Percentiles rank a stretch among this genome's conserved stretches.
Evolutionary conservation across 2,113 vertebrate species (phyloP).

Genomic region (Psilopsiagon aurifrons): DNA sequence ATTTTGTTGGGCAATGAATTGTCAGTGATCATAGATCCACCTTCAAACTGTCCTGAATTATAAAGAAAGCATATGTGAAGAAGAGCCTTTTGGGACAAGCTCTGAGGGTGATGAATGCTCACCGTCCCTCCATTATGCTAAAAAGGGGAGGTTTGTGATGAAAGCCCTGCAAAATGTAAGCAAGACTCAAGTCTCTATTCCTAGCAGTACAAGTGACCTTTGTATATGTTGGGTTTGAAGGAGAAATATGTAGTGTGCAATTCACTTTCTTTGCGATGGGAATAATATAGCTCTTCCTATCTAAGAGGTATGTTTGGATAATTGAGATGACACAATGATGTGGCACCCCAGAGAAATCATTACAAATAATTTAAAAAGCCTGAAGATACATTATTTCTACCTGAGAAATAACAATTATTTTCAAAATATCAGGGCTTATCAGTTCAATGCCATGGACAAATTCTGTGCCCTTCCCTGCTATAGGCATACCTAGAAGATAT

Average conservation of each 20-base stretch:
- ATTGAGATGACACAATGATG: neutral
- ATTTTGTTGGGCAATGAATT: neutral
- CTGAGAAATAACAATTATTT: slow-evolving; percentile 10
- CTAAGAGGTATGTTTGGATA: neutral
- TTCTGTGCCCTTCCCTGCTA: neutral
- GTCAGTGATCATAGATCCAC: neutral
- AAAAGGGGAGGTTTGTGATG: neutral
- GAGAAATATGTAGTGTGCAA: neutral
- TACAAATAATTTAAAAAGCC: neutral
- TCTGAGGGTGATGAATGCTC: neutral
- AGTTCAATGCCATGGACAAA: neutral
- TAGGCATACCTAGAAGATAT: neutral
- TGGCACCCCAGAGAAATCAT: neutral
- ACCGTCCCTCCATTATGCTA: neutral
- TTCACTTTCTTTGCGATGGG: neutral
- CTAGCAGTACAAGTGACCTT: neutral
- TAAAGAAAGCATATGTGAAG: neutral
- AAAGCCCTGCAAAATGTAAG: neutral
- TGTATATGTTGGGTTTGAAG: neutral
- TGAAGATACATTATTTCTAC: neutral
- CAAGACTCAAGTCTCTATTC: neutral
- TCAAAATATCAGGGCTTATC: neutral
- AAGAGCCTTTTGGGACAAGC: neutral
- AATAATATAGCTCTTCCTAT: neutral
- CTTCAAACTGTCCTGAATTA: neutral